phyloP scores from a whole-genome alignment of 2,888 invertebrate species.

The Parthenolecanium corni region DNA sequence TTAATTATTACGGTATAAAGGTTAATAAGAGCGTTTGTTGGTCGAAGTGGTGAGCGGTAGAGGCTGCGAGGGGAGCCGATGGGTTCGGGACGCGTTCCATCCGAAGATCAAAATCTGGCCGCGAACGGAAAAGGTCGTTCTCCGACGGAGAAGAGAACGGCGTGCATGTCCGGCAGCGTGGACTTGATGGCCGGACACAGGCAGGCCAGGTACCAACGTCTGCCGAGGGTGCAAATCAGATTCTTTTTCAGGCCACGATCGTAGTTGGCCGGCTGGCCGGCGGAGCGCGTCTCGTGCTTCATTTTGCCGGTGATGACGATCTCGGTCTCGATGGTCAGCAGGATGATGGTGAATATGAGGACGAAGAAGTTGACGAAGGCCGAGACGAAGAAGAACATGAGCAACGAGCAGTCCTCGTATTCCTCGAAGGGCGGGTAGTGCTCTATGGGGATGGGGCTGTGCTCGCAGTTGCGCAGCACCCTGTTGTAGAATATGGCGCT shows the following conservation, averaged over 20 bases:
- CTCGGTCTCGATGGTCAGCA: neutral
- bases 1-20: no score
- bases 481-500: slow-evolving; percentile 1
- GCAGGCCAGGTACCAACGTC: slow-evolving; percentile 7
- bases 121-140: neutral
- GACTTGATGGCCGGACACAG: slow-evolving; percentile 6
- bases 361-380: slow-evolving; percentile 2
- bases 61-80: no score
- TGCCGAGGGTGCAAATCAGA: slow-evolving; percentile 2
- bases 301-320: neutral
- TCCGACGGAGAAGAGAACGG: neutral
- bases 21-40: no score
- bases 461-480: neutral
- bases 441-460: neutral
- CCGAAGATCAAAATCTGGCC: no score
- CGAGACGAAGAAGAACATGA: neutral
- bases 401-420: neutral
- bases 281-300: neutral
- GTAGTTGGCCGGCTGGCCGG: neutral
- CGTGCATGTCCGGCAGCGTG: slow-evolving; percentile 7
- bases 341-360: neutral
- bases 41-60: no score
- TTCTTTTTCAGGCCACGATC: slow-evolving; percentile 2
- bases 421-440: neutral
- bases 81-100: no score